Percentiles rank a stretch among this genome's conserved stretches.
phyloP scores from a whole-genome alignment of 2,113 vertebrate genomes.

The Chascanopsetta lugubris region DNA sequence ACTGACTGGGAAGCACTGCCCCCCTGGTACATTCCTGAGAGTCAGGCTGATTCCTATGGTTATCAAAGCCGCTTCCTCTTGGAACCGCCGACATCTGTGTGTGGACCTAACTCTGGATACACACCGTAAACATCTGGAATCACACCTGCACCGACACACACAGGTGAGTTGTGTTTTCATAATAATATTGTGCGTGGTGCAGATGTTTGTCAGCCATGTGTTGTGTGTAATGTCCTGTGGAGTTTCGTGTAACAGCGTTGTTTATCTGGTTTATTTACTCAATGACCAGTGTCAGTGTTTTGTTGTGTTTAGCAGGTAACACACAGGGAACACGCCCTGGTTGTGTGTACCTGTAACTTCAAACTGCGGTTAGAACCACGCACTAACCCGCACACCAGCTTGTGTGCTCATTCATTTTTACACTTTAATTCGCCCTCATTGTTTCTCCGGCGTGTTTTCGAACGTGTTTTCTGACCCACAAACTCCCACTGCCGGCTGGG shows the following conservation, averaged over 20 bases:
- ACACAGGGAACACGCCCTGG: slow-evolving; percentile 69
- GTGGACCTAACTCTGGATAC: too few relatives aligned
- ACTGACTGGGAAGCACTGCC: slow-evolving; percentile 43
- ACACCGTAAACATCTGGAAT: too few relatives aligned
- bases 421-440: background rate
- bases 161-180: too few relatives aligned
- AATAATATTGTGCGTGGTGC: too few relatives aligned
- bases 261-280: too few relatives aligned
- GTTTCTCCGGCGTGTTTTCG: background rate
- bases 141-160: too few relatives aligned
- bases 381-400: background rate
- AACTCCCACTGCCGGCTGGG: background rate
- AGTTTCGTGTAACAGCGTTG: too few relatives aligned
- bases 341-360: slow-evolving; percentile 33
- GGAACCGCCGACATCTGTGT: background rate
- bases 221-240: too few relatives aligned
- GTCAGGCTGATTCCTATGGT: slow-evolving; percentile 72
- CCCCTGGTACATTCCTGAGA: slow-evolving; percentile 74
- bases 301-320: too few relatives aligned
- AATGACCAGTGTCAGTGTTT: too few relatives aligned
- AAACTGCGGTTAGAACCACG: slow-evolving; percentile 37
- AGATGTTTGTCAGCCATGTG: too few relatives aligned
- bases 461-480: background rate
- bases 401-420: background rate
- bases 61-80: slow-evolving; percentile 51